Percentiles rank a stretch among this genome's conserved stretches.
Conservation (phyloP, 2,797 vertebrate species). For the Hybognathus amarus region DNA sequence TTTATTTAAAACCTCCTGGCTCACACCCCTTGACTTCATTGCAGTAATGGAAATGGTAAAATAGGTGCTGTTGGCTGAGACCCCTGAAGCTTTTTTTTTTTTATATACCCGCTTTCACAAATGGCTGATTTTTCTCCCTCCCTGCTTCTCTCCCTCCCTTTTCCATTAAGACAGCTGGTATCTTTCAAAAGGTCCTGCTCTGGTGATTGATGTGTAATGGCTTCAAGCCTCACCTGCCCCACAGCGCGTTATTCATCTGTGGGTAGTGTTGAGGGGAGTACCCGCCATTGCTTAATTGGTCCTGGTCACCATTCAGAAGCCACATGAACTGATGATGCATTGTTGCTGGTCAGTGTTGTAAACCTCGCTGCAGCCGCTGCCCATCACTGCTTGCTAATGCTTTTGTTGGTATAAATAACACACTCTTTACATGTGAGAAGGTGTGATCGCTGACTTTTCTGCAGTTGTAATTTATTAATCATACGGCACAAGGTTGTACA, state of each 20-base stretch:
- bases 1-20: conserved; percentile 71
- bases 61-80: conserved; percentile 74
- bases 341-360: conserved; percentile 19
- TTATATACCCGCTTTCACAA: conserved; percentile 52
- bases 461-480: conserved; percentile 21
- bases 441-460: conserved; percentile 26
- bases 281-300: conserved; percentile 71
- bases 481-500: not conserved
- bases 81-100: conserved; percentile 61
- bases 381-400: conserved; percentile 11
- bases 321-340: conserved; percentile 41
- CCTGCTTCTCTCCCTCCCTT: conserved; percentile 68
- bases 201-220: conserved; percentile 83
- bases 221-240: conserved; percentile 79
- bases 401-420: conserved; percentile 29
- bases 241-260: conserved; percentile 72
- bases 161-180: conserved; percentile 83
- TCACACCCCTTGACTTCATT: conserved; percentile 75
- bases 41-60: conserved; percentile 81
- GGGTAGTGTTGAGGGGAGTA: conserved; percentile 68
- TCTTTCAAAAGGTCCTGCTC: conserved; percentile 80
- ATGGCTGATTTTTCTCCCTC: conserved; percentile 52
- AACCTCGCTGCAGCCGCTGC: not conserved
- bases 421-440: conserved; percentile 37
- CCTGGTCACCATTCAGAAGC: conserved; percentile 61